Conservation (phyloP, 1,140 invertebrate genomes). For the Laodelphax striatellus region DNA sequence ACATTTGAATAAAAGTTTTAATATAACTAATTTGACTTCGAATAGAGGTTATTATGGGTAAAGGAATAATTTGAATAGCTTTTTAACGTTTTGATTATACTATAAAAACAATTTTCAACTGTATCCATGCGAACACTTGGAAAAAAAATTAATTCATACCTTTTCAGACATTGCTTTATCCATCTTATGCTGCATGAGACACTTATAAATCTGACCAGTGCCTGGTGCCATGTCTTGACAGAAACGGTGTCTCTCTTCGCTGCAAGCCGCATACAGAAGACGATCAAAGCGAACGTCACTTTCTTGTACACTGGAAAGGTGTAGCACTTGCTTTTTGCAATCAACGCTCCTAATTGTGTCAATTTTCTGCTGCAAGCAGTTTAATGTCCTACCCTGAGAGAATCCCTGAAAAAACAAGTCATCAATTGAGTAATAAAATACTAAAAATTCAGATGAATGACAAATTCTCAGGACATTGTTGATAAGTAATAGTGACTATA, state of each 20-base stretch:
- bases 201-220: conserved; percentile 80
- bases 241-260: conserved; percentile 63
- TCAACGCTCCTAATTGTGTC: conserved; percentile 38
- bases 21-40: too few species aligned
- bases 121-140: too few species aligned
- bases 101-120: too few species aligned
- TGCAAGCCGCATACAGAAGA: conserved; percentile 74
- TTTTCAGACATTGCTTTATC: conserved; percentile 34
- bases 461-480: neutral
- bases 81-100: too few species aligned
- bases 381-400: conserved; percentile 72
- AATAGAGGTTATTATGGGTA: too few species aligned
- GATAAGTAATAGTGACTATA: neutral
- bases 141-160: too few species aligned
- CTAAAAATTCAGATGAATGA: neutral
- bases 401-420: conserved; percentile 28
- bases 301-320: conserved; percentile 78
- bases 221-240: conserved; percentile 53
- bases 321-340: conserved; percentile 69
- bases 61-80: too few species aligned
- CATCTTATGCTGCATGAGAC: conserved; percentile 76
- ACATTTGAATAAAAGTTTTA: too few species aligned
- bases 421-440: neutral
- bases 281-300: conserved; percentile 87
- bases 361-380: conserved; percentile 64